phyloP scores from a whole-genome alignment of 2,888 invertebrate species.

The Leucophora obtusa region DNA sequence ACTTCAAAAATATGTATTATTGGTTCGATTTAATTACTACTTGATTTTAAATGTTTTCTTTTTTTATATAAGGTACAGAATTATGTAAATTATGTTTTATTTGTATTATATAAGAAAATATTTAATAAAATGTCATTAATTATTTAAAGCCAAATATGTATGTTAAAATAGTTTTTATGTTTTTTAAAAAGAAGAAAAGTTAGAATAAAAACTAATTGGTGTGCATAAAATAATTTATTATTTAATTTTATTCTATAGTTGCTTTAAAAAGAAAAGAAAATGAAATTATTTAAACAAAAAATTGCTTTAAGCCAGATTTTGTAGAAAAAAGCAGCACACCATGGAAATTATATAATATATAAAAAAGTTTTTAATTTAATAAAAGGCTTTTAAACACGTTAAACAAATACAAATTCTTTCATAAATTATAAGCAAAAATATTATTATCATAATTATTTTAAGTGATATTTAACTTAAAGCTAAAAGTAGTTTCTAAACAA shows the following conservation, averaged over 20 bases:
- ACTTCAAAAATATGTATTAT: neutral
- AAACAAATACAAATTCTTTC: conserved; percentile 38
- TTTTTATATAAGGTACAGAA: conserved; percentile 24
- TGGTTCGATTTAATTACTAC: neutral
- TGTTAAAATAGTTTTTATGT: conserved; percentile 57
- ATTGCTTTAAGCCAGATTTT: conserved; percentile 42
- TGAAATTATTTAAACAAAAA: conserved; percentile 26
- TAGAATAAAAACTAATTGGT: conserved; percentile 33
- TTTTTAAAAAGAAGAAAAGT: conserved; percentile 33
- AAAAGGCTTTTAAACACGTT: conserved; percentile 34
- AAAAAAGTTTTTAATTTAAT: conserved; percentile 35
- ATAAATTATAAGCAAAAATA: conserved; percentile 23
- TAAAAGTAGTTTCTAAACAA: conserved; percentile 59
- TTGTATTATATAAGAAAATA: conserved; percentile 34
- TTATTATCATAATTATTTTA: conserved; percentile 53
- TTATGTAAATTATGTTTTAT: conserved; percentile 31
- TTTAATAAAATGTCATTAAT: conserved; percentile 34
- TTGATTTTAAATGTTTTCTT: conserved; percentile 7
- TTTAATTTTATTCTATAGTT: conserved; percentile 18
- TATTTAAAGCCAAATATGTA: conserved; percentile 63
- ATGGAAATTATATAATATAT: neutral
- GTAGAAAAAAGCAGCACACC: conserved; percentile 16
- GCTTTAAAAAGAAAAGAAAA: conserved; percentile 19
- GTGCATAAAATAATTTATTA: conserved; percentile 23
- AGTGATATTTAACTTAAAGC: conserved; percentile 65